A percentile compares a stretch with the other conserved stretches of the same genome.
These are phyloP conservation scores for Scolopax rusticola DNA, from an alignment of 2,797 vertebrate genomes.

Conservation along the genomic window DNA sequence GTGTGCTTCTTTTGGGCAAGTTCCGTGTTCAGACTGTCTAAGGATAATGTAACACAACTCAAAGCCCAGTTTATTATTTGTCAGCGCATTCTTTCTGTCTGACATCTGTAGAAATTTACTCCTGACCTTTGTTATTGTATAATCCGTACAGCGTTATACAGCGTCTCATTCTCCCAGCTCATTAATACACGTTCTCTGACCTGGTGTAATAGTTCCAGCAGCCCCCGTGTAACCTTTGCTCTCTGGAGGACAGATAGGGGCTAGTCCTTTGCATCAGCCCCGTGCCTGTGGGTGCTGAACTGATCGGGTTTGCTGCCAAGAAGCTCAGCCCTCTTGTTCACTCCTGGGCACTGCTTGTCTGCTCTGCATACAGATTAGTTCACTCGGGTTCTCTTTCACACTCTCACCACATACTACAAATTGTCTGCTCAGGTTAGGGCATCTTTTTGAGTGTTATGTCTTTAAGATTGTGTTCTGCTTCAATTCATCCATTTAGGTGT, in stretches of 20 bases:
- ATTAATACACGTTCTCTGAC: not conserved
- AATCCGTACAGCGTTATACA: not conserved
- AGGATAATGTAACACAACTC: not conserved
- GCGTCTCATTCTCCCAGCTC: not conserved
- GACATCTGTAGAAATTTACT: not conserved
- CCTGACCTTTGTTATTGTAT: not conserved
- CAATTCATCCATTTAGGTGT: not conserved
- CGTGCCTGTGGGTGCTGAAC: not conserved
- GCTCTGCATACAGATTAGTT: not conserved
- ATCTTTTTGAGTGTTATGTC: not conserved
- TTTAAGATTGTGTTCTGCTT: not conserved
- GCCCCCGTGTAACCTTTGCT: not conserved
- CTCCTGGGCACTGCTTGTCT: not conserved
- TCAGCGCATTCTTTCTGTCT: not conserved
- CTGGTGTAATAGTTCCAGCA: not conserved
- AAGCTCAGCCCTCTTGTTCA: not conserved
- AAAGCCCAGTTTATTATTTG: not conserved
- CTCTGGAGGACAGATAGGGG: not conserved
- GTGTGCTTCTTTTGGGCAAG: not conserved
- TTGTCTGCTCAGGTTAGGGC: not conserved
- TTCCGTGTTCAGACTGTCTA: not conserved
- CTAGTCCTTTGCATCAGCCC: not conserved
- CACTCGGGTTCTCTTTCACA: not conserved
- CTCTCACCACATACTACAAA: not conserved
- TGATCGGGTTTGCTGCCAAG: not conserved